Conservation (phyloP, 2,888 invertebrate genomes). For the Entomobrya proxima region DNA sequence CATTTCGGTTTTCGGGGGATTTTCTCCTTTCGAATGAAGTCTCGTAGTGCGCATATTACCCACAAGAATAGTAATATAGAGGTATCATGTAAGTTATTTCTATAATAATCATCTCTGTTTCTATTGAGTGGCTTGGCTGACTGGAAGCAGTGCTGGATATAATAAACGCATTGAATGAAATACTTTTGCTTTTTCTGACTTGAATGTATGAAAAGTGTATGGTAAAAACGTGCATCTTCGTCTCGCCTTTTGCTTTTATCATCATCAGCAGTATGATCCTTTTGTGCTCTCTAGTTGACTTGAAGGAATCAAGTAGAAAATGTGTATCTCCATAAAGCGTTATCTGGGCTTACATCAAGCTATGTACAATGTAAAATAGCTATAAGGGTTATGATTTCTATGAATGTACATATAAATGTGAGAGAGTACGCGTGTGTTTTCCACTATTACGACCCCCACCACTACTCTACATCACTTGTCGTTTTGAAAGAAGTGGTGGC, state of each 20-base stretch:
- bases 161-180: slow-evolving; percentile 44
- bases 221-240: slow-evolving; percentile 18
- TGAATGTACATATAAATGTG: background rate
- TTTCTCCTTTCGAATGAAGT: slow-evolving; percentile 19
- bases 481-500: slow-evolving; percentile 37
- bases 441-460: background rate
- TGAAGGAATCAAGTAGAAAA: slow-evolving; percentile 27
- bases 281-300: slow-evolving; percentile 38
- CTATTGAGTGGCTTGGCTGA: background rate
- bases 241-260: slow-evolving; percentile 32
- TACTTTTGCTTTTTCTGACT: slow-evolving; percentile 26
- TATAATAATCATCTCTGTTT: too few species aligned
- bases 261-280: slow-evolving; percentile 31
- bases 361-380: background rate
- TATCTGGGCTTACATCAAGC: too few species aligned
- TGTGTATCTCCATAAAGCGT: background rate
- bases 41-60: background rate
- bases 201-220: slow-evolving; percentile 44
- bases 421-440: slow-evolving; percentile 54
- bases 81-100: background rate
- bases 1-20: slow-evolving; percentile 10
- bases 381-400: slow-evolving; percentile 7
- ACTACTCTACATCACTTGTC: background rate
- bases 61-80: background rate
- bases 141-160: slow-evolving; percentile 23